Evolutionary conservation across 2,888 invertebrate genomes (phyloP).

Genomic region (Argyresthia goedartella): DNA sequence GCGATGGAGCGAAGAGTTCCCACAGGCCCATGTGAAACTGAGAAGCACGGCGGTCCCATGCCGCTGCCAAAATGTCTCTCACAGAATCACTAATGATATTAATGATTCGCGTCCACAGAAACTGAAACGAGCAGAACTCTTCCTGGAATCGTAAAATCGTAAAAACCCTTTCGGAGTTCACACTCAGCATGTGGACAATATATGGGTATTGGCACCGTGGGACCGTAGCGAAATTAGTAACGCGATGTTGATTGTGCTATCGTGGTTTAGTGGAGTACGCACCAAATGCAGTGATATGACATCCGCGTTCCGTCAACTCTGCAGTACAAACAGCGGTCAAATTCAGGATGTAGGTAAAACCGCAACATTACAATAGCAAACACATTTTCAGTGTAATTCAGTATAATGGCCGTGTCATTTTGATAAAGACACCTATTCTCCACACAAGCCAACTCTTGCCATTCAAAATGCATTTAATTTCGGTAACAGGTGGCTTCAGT

Average conservation of each 20-base stretch:
- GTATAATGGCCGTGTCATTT: too few species aligned
- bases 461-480: too few species aligned
- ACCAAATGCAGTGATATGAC: constrained; percentile 40
- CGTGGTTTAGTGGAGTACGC: too few species aligned
- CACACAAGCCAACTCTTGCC: too few species aligned
- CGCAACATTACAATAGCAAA: constrained; percentile 29
- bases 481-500: too few species aligned
- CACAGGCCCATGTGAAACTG: constrained; percentile 63
- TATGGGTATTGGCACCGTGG: constrained; percentile 20
- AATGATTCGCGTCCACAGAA: constrained; percentile 25
- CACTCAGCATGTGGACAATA: constrained; percentile 38
- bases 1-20: constrained; percentile 38
- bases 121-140: constrained; percentile 5
- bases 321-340: constrained; percentile 37
- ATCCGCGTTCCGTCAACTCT: constrained; percentile 39
- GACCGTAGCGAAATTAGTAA: not conserved
- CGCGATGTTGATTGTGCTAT: not conserved
- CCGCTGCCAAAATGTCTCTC: constrained; percentile 29
- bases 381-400: too few species aligned
- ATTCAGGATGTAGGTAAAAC: constrained; percentile 50
- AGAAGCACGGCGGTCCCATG: constrained; percentile 42
- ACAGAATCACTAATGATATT: constrained; percentile 45
- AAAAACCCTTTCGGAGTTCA: constrained; percentile 18
- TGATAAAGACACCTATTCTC: too few species aligned
- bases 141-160: constrained; percentile 18